Base-by-base conservation (phyloP, 2,113 vertebrate genomes). In the Scomber scombrus region DNA sequence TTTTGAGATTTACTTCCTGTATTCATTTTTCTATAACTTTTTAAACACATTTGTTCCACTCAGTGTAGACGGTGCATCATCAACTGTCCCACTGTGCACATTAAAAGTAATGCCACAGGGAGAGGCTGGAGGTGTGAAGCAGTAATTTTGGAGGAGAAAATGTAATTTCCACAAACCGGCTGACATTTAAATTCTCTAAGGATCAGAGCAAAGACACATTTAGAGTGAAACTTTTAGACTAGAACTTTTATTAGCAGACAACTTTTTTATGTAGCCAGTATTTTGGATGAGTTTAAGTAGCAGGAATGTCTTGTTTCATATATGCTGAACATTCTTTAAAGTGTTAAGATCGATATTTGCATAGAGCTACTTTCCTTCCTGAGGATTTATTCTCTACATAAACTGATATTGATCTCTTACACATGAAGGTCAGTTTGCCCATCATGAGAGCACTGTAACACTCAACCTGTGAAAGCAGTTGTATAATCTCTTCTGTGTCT, bases 91-190 rank as follows among this genome's bases (percentile, higher is more conserved):
- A n/a, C 62, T 51, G 31, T 16, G 74, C 60, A 77, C 70, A 60
- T 72, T 84, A 65, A 61, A 60, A 40, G 3, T 11, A 65, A 54
- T 18, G 31, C 78, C 85, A 61, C 15, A 0, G 56, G 78, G 85
- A 76, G 43, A 2, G 2, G 50, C 63, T 54, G 74, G 23, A 84
- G 81, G 74, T 85, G 85, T 67, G 67, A 92, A 81, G 64, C 8
- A 26, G 52, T 51, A 64, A 75, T 89, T 80, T 85, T 71, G 81
- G 56, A 77, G 71, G 64, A 84, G 67, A 81, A 71, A 86, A 88
- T 75, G 76, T 75, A 81, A 57, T 82, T 81, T 67, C 71, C 75
- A 60, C 56, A 67, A 62, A 77, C 10, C 77, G 70, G 68, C 71
- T 69, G 78, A 65, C 75, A 55, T 86, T 81, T 75, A 52, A 78